Conservation (phyloP, 2,113 vertebrate genomes). For the Tupaia tana region DNA sequence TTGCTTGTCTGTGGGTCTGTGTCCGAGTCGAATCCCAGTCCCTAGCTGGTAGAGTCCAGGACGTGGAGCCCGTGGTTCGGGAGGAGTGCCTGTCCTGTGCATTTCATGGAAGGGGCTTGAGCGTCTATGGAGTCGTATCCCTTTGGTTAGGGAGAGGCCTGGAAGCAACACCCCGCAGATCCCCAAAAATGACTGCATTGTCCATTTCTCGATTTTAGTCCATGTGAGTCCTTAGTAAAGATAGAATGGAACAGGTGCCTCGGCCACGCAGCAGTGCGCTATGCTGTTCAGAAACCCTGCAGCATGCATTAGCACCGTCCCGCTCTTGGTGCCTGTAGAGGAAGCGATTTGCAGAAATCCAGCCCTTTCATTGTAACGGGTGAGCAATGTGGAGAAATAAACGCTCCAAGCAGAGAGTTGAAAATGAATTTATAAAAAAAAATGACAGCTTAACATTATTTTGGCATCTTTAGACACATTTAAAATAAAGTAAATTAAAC, state of each 20-base stretch:
- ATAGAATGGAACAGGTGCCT: neutral
- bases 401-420: constrained; percentile 19
- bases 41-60: too few relatives aligned
- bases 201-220: neutral
- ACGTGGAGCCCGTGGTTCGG: too few relatives aligned
- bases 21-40: too few relatives aligned
- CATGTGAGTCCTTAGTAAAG: neutral
- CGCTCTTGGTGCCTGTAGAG: neutral
- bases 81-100: too few relatives aligned
- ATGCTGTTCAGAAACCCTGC: neutral
- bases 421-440: constrained; percentile 12
- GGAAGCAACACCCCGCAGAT: too few relatives aligned
- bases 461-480: neutral
- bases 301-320: neutral
- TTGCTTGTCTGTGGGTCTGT: too few relatives aligned
- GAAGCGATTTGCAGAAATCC: neutral
- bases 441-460: neutral
- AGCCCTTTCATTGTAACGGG: neutral
- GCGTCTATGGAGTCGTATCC: too few relatives aligned
- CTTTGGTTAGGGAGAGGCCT: too few relatives aligned
- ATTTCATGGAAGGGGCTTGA: too few relatives aligned
- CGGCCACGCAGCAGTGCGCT: neutral
- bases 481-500: neutral
- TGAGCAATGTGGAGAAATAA: neutral
- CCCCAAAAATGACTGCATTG: neutral